Conservation (phyloP, 2,888 invertebrate genomes). For the Idaea straminata region DNA sequence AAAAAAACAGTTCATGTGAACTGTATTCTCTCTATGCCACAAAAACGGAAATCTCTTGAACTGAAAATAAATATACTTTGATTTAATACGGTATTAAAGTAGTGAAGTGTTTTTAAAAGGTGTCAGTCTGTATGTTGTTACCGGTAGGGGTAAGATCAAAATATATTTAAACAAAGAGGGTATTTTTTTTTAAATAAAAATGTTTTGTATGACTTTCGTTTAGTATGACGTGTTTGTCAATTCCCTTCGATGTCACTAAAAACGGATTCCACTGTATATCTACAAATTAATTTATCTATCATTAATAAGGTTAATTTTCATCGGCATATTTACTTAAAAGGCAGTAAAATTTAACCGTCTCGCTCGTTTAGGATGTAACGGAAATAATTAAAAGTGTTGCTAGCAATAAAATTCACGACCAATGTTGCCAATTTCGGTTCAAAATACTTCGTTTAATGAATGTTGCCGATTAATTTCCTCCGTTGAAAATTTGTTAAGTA, state of each 20-base stretch:
- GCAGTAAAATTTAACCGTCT: background rate
- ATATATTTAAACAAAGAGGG: background rate
- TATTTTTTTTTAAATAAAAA: no score
- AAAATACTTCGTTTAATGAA: conserved; percentile 1
- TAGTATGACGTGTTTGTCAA: no score
- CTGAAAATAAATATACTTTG: background rate
- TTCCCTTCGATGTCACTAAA: no score
- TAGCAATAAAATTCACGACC: background rate
- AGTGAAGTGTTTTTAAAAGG: background rate
- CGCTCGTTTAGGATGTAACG: background rate
- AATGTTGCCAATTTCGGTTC: background rate
- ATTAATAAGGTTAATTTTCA: background rate
- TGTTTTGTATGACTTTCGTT: no score
- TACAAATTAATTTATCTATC: background rate
- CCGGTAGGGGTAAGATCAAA: background rate
- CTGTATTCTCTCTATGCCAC: background rate
- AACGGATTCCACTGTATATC: no score
- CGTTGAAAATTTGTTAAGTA: background rate
- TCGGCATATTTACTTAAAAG: background rate
- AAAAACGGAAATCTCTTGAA: background rate
- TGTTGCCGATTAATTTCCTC: background rate
- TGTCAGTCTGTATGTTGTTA: background rate
- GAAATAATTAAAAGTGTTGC: conserved; percentile 1
- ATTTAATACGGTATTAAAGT: background rate
- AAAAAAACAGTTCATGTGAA: background rate